Evolutionary conservation across 2,113 vertebrate species (phyloP).

Genomic region (Calyptomena viridis): DNA sequence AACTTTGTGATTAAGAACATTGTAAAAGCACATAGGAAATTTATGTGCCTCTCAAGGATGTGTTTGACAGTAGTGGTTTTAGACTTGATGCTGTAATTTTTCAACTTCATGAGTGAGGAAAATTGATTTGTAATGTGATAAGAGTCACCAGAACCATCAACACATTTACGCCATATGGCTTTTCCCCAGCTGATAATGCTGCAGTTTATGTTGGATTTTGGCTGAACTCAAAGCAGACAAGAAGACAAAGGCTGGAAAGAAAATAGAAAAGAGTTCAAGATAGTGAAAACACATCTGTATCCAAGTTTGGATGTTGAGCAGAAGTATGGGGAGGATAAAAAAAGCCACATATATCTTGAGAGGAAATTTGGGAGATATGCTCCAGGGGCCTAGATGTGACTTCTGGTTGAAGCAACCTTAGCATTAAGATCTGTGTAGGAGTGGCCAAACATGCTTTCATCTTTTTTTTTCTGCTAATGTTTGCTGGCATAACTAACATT

Average conservation of each 20-base stretch:
- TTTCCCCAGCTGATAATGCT: background rate
- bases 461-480: background rate
- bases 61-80: background rate
- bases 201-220: slow-evolving; percentile 5
- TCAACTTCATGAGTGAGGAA: background rate
- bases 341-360: background rate
- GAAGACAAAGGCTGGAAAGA: background rate
- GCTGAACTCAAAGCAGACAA: slow-evolving; percentile 28
- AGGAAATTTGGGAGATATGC: background rate
- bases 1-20: background rate
- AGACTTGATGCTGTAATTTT: background rate
- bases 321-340: background rate
- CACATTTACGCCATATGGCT: background rate
- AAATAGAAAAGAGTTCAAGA: background rate
- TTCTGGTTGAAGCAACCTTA: background rate
- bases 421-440: background rate
- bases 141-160: background rate
- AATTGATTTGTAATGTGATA: slow-evolving; percentile 16
- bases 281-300: background rate
- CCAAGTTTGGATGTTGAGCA: background rate
- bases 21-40: background rate
- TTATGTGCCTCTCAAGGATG: background rate
- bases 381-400: background rate
- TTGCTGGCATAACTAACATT: background rate
- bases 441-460: background rate